Conservation (phyloP, 2,888 invertebrate genomes). For the Prenolepis imparis region DNA sequence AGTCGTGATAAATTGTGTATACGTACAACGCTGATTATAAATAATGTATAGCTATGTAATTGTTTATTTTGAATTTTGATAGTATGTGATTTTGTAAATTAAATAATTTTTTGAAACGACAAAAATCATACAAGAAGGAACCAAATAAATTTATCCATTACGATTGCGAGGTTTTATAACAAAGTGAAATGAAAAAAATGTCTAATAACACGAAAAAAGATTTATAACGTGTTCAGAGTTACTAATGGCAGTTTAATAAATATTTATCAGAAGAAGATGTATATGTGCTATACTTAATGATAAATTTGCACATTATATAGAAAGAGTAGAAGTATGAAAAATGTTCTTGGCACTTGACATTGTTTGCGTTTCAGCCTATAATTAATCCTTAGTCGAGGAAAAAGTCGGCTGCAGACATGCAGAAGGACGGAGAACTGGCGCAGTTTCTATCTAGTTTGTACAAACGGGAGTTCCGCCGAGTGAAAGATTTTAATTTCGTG, state of each 20-base stretch:
- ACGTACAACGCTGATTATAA: constrained; percentile 13
- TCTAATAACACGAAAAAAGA: background rate
- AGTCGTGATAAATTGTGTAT: constrained; percentile 21
- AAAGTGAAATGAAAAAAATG: background rate
- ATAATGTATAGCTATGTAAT: background rate
- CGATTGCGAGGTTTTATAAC: background rate
- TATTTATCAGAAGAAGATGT: background rate
- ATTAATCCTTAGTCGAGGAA: constrained; percentile 35
- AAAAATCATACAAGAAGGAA: background rate
- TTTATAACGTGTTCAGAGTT: background rate
- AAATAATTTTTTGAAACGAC: background rate
- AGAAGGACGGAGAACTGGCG: background rate
- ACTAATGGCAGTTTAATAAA: background rate
- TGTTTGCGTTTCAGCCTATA: constrained; percentile 47
- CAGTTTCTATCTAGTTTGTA: constrained; percentile 15
- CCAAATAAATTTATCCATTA: constrained; percentile 3
- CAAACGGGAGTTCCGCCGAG: constrained; percentile 13
- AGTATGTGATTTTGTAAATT: constrained; percentile 1
- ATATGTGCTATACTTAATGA: background rate
- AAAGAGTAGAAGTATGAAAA: background rate
- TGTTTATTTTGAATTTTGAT: background rate
- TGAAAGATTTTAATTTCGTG: constrained; percentile 46
- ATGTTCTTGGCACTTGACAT: constrained; percentile 40
- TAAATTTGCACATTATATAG: background rate
- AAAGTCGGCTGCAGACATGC: constrained; percentile 23